Base-by-base conservation (phyloP, 2,113 vertebrate genomes). In the Prietella phreatophila region DNA sequence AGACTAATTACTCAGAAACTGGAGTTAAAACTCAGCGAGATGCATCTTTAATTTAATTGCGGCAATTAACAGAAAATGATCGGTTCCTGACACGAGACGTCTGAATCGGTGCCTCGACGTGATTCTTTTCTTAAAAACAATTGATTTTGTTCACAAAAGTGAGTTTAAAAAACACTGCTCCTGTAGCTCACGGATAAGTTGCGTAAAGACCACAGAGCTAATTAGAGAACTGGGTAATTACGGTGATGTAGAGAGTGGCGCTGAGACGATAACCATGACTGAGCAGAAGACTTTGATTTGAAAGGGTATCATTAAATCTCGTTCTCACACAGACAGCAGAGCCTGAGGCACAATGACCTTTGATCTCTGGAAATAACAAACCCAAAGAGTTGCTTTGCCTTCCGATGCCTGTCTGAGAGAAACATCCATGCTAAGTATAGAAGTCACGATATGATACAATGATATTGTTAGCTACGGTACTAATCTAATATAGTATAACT, bases 41-140 rank as follows among this genome's bases (percentile, higher is more conserved):
- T 81, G 84, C 78, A 83, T 85, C 84, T 83, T 85, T 91, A 86
- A 91, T 88, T 91, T 58, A 73, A 89, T 91, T 81, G 67, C n/a
- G 42, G 50, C 63, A 83, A 89, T 87, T 80, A 67, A 36, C 82
- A 86, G 42, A 47, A 83, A 88, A 81, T 76, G 80, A 84, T 84
- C 73, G 33, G 9, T 67, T 87, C 85, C 83, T 71, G 88, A 86
- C 73, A 47, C 63, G 53, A 91, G 42, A 88, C n/a, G 83, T 39
- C 42, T 76, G 76, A 86, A 88, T 71, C 63, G 15, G 33, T 56
- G 78, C 79, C 55, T 36, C 13, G 19, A 8, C 17, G 78, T 80
- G 78, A 56, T 58, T 33, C 53, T 56, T 81, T 56, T 56, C 50
- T 20, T 81, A 33, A 81, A 75, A 81, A 56, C 50, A 81, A 55